A percentile compares a stretch with the other conserved stretches of the same genome.
Evolutionary conservation across 1,140 invertebrate genomes (phyloP).

Genomic region (Aleiodes sp.): DNA sequence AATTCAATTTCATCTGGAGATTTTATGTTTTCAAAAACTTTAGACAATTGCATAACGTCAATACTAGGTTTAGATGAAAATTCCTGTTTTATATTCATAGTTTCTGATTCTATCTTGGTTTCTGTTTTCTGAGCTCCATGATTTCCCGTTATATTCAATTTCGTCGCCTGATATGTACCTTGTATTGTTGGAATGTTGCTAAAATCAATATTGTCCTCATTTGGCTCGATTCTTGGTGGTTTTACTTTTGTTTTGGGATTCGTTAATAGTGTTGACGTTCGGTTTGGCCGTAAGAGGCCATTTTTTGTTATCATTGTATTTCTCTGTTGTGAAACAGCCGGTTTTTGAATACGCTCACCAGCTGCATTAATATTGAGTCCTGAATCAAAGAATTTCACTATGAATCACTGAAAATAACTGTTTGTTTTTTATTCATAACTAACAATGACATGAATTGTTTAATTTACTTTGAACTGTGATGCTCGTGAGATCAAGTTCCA

Average conservation of each 20-base stretch:
- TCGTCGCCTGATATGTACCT: constrained; percentile 63
- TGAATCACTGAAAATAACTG: too few relatives aligned
- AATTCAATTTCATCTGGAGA: constrained; percentile 4
- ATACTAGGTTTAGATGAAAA: neutral
- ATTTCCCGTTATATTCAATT: constrained; percentile 52
- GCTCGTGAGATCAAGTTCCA: constrained; percentile 74
- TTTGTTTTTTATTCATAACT: constrained; percentile 13
- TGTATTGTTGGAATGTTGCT: constrained; percentile 61
- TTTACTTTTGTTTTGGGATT: constrained; percentile 63
- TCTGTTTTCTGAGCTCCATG: constrained; percentile 45
- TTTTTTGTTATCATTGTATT: constrained; percentile 64
- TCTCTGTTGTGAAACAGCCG: constrained; percentile 44
- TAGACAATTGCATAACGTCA: neutral
- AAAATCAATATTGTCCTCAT: constrained; percentile 60
- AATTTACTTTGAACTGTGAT: constrained; percentile 72
- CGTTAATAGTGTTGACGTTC: constrained; percentile 56
- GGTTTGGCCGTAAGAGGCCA: constrained; percentile 52
- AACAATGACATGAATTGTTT: neutral
- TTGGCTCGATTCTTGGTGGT: constrained; percentile 55
- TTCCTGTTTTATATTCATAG: constrained; percentile 25
- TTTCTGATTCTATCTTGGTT: constrained; percentile 43
- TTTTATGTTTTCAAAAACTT: constrained; percentile 4
- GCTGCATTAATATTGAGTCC: constrained; percentile 51
- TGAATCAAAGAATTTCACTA: too few relatives aligned
- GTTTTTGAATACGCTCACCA: constrained; percentile 44